phyloP scores from a whole-genome alignment of 1,140 invertebrate genomes.

The Drosophila teissieri region DNA sequence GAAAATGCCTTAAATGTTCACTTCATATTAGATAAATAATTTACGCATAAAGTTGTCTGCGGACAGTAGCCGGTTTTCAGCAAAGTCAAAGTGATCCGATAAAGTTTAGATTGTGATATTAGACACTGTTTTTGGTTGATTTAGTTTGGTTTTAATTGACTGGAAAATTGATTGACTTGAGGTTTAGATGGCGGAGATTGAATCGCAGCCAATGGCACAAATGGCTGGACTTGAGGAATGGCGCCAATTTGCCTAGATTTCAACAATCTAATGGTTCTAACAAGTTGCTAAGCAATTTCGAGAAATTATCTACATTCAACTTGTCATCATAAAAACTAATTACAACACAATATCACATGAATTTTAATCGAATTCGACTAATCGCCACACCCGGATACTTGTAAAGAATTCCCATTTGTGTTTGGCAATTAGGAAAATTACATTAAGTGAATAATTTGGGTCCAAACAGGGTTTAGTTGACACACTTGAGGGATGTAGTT shows the following conservation, averaged over 20 bases:
- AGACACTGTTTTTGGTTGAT: constrained; percentile 41
- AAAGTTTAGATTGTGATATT: constrained; percentile 50
- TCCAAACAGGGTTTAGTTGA: too few relatives aligned
- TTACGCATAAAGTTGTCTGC: constrained; percentile 23
- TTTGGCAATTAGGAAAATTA: background rate
- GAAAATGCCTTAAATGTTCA: constrained; percentile 60
- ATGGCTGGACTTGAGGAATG: constrained; percentile 14
- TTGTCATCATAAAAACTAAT: constrained; percentile 48
- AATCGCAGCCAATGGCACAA: constrained; percentile 34
- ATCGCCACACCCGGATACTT: constrained; percentile 12
- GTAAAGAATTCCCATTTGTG: constrained; percentile 10
- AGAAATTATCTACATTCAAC: constrained; percentile 32
- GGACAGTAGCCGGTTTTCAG: constrained; percentile 45
- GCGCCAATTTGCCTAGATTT: constrained; percentile 55
- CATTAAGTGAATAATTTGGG: background rate
- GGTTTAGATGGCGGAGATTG: constrained; percentile 8
- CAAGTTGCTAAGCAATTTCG: constrained; percentile 23
- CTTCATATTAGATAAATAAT: constrained; percentile 35
- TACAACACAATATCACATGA: constrained; percentile 6
- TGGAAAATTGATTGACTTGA: constrained; percentile 54
- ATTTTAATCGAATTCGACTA: constrained; percentile 32
- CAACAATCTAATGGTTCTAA: constrained; percentile 5
- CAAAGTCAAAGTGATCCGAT: constrained; percentile 34
- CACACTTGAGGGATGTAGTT: background rate
- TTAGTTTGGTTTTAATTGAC: constrained; percentile 62